A percentile compares a stretch with the other conserved stretches of the same genome.
Conservation (phyloP, 2,888 invertebrate genomes). For the Chrysolina oricalcia region DNA sequence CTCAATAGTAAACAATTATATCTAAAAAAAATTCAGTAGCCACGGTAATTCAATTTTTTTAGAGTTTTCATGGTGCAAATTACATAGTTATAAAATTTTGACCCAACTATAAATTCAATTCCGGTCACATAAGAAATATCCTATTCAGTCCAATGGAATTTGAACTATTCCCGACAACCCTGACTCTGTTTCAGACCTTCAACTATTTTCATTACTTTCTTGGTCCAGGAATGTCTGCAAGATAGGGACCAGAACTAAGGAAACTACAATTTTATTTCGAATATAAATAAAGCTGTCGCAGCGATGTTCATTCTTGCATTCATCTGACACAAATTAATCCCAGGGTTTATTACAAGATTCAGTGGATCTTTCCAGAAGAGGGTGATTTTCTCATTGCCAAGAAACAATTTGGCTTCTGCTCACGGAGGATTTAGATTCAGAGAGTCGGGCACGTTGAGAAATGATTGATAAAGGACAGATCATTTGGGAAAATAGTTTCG, state of each 20-base stretch:
- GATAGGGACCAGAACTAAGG: background rate
- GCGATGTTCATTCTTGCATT: constrained; percentile 15
- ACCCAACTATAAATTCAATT: too few species aligned
- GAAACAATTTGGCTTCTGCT: constrained; percentile 10
- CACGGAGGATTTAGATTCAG: background rate
- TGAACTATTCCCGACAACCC: background rate
- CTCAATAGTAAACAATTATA: too few species aligned
- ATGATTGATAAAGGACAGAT: background rate
- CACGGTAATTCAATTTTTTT: too few species aligned
- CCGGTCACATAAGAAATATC: background rate
- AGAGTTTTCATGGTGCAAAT: too few species aligned
- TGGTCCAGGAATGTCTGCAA: background rate
- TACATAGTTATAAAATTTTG: too few species aligned
- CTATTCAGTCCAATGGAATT: background rate
- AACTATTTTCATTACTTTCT: constrained; percentile 8
- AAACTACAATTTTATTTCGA: background rate
- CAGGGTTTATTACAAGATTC: constrained; percentile 15
- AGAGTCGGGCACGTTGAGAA: background rate
- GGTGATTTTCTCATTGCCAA: constrained; percentile 9
- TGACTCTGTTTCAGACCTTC: background rate
- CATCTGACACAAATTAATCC: constrained; percentile 19
- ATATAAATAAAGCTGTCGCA: constrained; percentile 11
- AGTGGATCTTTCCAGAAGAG: constrained; percentile 9
- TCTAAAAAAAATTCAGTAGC: too few species aligned
- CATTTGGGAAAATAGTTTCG: background rate